Percentiles rank a stretch among this genome's conserved stretches.
Evolutionary conservation across 2,888 invertebrate species (phyloP).

Genomic region (Tetranychus piercei): DNA sequence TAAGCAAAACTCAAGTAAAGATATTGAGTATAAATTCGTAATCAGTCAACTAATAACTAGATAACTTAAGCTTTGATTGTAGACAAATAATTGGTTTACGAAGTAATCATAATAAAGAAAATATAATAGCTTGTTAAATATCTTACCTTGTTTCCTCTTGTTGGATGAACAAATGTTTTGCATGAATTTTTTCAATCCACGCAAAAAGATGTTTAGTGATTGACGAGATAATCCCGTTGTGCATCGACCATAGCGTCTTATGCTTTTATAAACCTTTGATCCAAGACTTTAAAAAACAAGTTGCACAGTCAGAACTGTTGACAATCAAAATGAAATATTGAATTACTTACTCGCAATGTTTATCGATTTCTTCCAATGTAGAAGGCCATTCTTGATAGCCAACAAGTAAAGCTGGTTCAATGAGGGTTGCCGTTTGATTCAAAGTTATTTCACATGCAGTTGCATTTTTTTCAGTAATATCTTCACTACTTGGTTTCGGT

Average conservation of each 20-base stretch:
- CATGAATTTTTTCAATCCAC: constrained; percentile 3
- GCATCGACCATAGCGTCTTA: neutral
- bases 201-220: neutral
- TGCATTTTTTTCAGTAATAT: neutral
- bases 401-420: neutral
- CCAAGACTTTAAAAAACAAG: neutral
- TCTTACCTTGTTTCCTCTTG: neutral
- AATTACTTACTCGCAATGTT: constrained; percentile 1
- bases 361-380: neutral
- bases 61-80: no score
- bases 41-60: no score
- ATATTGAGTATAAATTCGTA: neutral
- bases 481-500: neutral
- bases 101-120: neutral
- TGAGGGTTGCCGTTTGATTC: neutral
- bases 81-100: neutral
- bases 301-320: neutral
- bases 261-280: neutral
- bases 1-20: no score
- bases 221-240: neutral
- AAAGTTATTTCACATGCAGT: neutral
- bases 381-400: neutral
- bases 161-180: neutral
- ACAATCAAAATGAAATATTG: neutral
- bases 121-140: neutral